Percentiles rank a stretch among this genome's conserved stretches.
Evolutionary conservation across 2,888 invertebrate species (phyloP).

Genomic region (Tiphia femorata): DNA sequence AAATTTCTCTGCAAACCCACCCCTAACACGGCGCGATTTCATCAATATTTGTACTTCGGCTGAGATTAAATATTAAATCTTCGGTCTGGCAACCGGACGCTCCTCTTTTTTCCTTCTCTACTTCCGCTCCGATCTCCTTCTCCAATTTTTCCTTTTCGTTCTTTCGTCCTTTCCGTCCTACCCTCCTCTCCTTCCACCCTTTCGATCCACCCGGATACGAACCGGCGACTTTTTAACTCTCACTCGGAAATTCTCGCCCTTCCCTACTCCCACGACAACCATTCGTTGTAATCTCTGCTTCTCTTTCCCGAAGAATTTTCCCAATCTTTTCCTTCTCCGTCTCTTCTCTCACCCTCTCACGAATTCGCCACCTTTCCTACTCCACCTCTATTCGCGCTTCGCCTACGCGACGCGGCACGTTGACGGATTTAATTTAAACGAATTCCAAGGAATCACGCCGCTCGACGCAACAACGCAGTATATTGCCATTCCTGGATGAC

Average conservation of each 20-base stretch:
- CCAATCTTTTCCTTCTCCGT: slow-evolving; percentile 5
- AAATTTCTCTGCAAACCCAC: background rate
- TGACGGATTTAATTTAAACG: slow-evolving; percentile 48
- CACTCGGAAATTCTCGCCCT: background rate
- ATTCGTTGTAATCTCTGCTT: background rate
- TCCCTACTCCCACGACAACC: background rate
- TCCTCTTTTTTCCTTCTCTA: slow-evolving; percentile 8
- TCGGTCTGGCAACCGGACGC: background rate
- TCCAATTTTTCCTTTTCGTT: background rate
- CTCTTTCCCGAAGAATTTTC: no score
- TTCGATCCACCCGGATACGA: slow-evolving; percentile 4
- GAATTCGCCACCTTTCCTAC: slow-evolving; percentile 1
- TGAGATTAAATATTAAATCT: no score
- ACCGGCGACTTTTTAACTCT: slow-evolving; percentile 1
- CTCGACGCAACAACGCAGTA: slow-evolving; percentile 39
- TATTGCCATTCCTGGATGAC: slow-evolving; percentile 52
- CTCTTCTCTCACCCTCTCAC: slow-evolving; percentile 1
- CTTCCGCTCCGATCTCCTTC: slow-evolving; percentile 8
- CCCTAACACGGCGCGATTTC: no score
- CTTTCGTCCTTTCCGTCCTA: slow-evolving; percentile 8
- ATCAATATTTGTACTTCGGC: no score
- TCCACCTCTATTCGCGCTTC: slow-evolving; percentile 1
- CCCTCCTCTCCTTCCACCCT: slow-evolving; percentile 2
- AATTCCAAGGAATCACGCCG: slow-evolving; percentile 45
- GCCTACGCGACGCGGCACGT: background rate